Evolutionary conservation across 2,888 invertebrate species (phyloP).

Genomic region (Epinotia brunnichana): DNA sequence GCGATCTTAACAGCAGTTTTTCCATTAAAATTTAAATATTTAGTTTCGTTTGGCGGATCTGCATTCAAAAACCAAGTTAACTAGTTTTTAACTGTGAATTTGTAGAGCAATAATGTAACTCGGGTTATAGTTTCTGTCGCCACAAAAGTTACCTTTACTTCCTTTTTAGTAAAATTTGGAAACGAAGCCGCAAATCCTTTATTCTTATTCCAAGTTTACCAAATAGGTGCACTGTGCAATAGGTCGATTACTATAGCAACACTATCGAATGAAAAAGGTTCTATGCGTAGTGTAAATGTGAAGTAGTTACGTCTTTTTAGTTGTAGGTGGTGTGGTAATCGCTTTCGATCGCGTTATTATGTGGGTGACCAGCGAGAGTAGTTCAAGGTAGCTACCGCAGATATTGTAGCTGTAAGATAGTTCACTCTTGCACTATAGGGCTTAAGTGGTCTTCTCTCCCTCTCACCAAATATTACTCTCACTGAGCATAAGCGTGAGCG

Average conservation of each 20-base stretch:
- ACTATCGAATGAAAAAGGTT: background rate
- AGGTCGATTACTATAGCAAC: slow-evolving; percentile 4
- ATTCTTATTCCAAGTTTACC: slow-evolving; percentile 12
- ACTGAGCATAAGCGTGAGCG: no score
- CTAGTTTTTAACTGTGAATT: background rate
- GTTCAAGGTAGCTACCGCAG: slow-evolving; percentile 38
- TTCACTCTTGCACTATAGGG: slow-evolving; percentile 8
- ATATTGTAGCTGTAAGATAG: background rate
- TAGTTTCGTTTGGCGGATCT: no score
- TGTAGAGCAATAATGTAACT: background rate
- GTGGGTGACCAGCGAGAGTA: slow-evolving; percentile 40
- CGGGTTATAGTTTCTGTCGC: background rate
- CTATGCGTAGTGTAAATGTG: background rate
- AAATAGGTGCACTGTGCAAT: slow-evolving; percentile 28
- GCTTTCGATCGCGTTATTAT: slow-evolving; percentile 35
- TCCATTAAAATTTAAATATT: no score
- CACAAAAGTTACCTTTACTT: background rate
- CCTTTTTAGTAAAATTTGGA: background rate
- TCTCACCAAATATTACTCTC: no score
- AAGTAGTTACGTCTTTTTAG: background rate
- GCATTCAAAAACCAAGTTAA: no score
- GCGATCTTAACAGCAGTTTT: no score
- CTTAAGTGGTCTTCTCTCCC: no score
- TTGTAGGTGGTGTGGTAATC: background rate
- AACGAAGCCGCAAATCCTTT: slow-evolving; percentile 16